Base-by-base conservation (phyloP, 2,113 vertebrate genomes). In the Leptobrachium leishanense region DNA sequence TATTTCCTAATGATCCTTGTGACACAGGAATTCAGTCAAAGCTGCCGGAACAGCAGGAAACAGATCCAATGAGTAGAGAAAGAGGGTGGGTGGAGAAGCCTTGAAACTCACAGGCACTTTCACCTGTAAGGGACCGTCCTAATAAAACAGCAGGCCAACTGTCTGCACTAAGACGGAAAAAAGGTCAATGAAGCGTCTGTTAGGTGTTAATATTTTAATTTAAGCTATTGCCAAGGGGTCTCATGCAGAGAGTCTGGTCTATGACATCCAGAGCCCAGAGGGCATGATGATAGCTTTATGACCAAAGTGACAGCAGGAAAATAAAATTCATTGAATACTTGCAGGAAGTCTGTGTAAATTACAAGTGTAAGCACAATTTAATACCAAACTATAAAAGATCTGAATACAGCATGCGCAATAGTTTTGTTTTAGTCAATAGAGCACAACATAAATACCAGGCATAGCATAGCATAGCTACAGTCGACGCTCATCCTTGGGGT, bases 151-250 rank as follows among this genome's bases (percentile, higher is more conserved):
- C 88, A 88, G 88, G 85, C 90, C 90, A 89, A 87, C 90, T 90
- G 90, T 89, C 89, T 92, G 89, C 87, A 86, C 84, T 79, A 88
- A 90, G 89, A 85, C 89, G 90, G 86, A 70, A 31, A 89, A 91
- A 91, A 92, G 91, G 92, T 93, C 91, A 93, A 87, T 6, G 0
- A 85, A 86, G 86, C 80, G 87, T 87, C 90, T 92, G 92, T 86
- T 90, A 87, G 82, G 84, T 87, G 88, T 93, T 90, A 92, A 91
- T 91, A 92, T 93, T 93, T 92, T 93, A 92, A 91, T 93, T 93
- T 90, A 90, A 86, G 88, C 87, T 88, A 90, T 90, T 91, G 90
- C 88, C 91, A 93, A 88, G 90, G 88, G 90, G 90, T 85, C 85
- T 79, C 85, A 90, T 87, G 90, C 91, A 93, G 87, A 93, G 89